Conservation (phyloP, 2,888 invertebrate genomes). For the Chironomus riparius region DNA sequence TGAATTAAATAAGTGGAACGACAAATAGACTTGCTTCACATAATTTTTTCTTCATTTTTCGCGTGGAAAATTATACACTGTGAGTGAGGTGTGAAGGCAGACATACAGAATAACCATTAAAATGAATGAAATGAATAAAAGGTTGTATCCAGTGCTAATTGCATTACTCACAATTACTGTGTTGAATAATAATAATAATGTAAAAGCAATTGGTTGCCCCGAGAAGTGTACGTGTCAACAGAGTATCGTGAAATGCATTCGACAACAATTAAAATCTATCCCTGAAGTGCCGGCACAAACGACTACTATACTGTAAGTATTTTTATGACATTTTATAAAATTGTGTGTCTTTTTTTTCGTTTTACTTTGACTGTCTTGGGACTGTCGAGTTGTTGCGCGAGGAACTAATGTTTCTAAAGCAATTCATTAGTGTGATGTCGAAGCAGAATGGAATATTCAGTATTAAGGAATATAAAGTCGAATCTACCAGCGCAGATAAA, state of each 20-base stretch:
- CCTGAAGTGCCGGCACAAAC: constrained; percentile 38
- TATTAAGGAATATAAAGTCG: too few species aligned
- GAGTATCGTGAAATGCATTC: constrained; percentile 38
- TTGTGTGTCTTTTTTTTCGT: too few species aligned
- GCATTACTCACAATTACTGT: background rate
- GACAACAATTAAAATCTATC: constrained; percentile 34
- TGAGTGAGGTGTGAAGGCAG: background rate
- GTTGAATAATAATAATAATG: background rate
- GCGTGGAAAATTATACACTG: background rate
- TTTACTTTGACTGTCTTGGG: too few species aligned
- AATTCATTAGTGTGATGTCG: too few species aligned
- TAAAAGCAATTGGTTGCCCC: constrained; percentile 33
- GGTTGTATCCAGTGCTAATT: constrained; percentile 5
- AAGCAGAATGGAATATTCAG: too few species aligned
- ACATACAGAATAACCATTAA: background rate
- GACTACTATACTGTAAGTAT: constrained; percentile 38
- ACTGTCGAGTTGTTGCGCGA: too few species aligned
- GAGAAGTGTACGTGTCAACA: constrained; percentile 37
- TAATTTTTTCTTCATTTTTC: background rate
- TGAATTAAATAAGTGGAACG: background rate
- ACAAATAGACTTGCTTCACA: background rate
- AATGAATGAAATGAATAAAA: constrained; percentile 17
- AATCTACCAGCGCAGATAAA: too few species aligned
- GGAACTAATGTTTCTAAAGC: too few species aligned
- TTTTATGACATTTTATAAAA: too few species aligned